Evolutionary conservation across 2,113 vertebrate species (phyloP), one percentile per base, ranked within the genome.

Genomic region (Lathamus discolor): DNA sequence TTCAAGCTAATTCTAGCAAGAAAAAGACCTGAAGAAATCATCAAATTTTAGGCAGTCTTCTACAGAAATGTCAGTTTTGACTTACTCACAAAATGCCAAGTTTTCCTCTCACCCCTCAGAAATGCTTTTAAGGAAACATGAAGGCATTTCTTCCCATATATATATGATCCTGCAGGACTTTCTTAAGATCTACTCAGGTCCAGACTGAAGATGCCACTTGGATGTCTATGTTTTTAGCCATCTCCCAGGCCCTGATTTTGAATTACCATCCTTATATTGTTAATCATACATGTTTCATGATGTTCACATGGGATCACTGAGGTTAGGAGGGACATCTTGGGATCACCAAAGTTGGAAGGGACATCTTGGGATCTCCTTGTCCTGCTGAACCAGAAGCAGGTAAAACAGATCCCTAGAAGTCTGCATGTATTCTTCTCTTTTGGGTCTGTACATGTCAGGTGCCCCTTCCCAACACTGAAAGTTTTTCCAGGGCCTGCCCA

Each of bases 361-460:
- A 64, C 13, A 27, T 3, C 11, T 35, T 51, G 17, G 33, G 37
- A 33, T 48, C 76, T 48, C 10, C 27, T 61, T 43, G 13, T 22
- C 43, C 15, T 75, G 43, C 39, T 63, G 19, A 31, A 78, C 39
- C 10, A 43, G 11, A 7, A 19, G 44, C 20, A 54, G 27, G 17
- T 25, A 67, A 51, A 44, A 13, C 10, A 52, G 25, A 8, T n/a
- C 54, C 44, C 63, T 59, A 43, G 5, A 39, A 39, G 23, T 14
- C 48, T 31, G 16, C 57, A 25, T 13, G 6, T 13, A 37, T n/a
- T 64, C 10, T 31, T 48, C 13, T 51, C 27, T 70, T 63, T 43
- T 5, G 11, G 9, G n/a, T 29, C 41, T 4, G 1, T 3, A 8
- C 0, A 0, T 29, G 4, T 17, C 10, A 35, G 9, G 4, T 43